These are phyloP conservation scores for Clusia tigrina DNA, from an alignment of 2,888 invertebrate genomes.

Conservation along the genomic window DNA sequence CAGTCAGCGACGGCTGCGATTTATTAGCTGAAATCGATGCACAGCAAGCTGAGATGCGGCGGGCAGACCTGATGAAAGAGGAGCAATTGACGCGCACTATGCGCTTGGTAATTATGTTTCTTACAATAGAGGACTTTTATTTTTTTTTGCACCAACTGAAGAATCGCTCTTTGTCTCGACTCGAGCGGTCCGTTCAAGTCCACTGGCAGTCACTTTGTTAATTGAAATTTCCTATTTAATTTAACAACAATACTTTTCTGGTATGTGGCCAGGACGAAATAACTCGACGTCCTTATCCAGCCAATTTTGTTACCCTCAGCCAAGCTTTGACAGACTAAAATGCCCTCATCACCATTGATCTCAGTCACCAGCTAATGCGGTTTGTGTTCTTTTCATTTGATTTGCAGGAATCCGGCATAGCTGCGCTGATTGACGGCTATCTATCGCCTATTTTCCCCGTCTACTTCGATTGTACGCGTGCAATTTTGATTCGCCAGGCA, in stretches of 20 bases:
- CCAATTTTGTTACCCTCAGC: slow-evolving; percentile 2
- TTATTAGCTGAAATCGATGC: slow-evolving; percentile 16
- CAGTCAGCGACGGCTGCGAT: neutral
- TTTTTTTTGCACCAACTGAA: too few relatives aligned
- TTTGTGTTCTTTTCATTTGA: slow-evolving; percentile 12
- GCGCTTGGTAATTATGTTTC: slow-evolving; percentile 12
- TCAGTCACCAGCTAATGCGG: too few relatives aligned
- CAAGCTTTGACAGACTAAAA: neutral
- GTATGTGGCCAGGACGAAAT: too few relatives aligned
- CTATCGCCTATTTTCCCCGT: slow-evolving; percentile 72
- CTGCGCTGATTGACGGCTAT: slow-evolving; percentile 69
- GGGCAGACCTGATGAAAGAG: slow-evolving; percentile 14
- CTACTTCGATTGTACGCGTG: slow-evolving; percentile 67
- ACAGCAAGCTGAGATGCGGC: slow-evolving; percentile 29
- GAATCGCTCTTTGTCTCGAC: too few relatives aligned
- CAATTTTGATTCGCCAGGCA: slow-evolving; percentile 73
- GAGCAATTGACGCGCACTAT: slow-evolving; percentile 18
- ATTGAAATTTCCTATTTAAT: too few relatives aligned
- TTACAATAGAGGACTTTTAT: too few relatives aligned
- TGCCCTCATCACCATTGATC: too few relatives aligned
- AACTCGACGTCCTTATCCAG: too few relatives aligned
- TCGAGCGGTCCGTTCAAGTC: neutral
- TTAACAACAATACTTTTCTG: too few relatives aligned
- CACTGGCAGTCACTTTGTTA: slow-evolving; percentile 9
- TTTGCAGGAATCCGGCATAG: slow-evolving; percentile 46